These are phyloP conservation scores for Melinaea menophilus DNA, from an alignment of 2,888 invertebrate genomes.

Conservation along the genomic window DNA sequence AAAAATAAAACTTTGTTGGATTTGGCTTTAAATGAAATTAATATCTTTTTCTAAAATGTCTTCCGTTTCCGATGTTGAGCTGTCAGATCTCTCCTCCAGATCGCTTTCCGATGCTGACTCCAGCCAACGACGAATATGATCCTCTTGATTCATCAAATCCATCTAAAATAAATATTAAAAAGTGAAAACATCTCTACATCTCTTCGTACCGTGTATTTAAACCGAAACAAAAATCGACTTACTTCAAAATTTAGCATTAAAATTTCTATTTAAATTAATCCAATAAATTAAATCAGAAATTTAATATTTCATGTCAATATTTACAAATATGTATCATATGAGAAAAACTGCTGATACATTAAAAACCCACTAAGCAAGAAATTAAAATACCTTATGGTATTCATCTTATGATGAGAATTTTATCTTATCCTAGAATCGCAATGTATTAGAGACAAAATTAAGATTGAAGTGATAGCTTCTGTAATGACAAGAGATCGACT, in stretches of 20 bases:
- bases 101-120: too few relatives aligned
- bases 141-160: too few relatives aligned
- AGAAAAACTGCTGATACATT: constrained; percentile 5
- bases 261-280: too few relatives aligned
- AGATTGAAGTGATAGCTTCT: constrained; percentile 6
- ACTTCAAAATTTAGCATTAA: not conserved
- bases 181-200: too few relatives aligned
- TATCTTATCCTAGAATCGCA: constrained; percentile 3
- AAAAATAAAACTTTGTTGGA: too few relatives aligned
- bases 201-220: not conserved
- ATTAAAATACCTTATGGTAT: constrained; percentile 8
- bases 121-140: too few relatives aligned
- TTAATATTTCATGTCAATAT: not conserved
- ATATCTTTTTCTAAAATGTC: too few relatives aligned
- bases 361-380: constrained; percentile 8
- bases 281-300: too few relatives aligned
- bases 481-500: constrained; percentile 12
- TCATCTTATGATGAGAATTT: constrained; percentile 7
- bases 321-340: constrained; percentile 3
- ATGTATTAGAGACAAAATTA: constrained; percentile 11
- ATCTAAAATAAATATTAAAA: too few relatives aligned
- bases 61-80: too few relatives aligned
- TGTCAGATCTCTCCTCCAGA: too few relatives aligned
- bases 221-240: constrained; percentile 6
- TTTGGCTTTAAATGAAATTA: too few relatives aligned